Evolutionary conservation across 2,888 invertebrate species (phyloP).

Genomic region (Harmothoe impar): DNA sequence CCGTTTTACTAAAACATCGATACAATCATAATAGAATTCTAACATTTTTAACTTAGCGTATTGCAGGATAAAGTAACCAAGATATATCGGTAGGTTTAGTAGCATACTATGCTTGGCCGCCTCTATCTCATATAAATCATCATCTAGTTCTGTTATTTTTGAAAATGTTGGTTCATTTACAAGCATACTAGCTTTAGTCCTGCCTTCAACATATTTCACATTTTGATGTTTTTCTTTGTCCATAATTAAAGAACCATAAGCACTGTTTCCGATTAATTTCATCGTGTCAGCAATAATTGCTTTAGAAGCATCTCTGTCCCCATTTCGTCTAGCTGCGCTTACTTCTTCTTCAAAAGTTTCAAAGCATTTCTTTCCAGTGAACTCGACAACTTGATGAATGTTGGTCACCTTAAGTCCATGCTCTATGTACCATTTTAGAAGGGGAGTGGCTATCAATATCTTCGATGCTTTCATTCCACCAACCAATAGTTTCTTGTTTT

Average conservation of each 20-base stretch:
- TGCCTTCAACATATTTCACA: neutral
- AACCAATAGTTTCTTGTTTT: neutral
- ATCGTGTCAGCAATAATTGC: constrained; percentile 56
- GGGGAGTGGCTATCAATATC: constrained; percentile 3
- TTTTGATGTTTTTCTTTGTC: constrained; percentile 48
- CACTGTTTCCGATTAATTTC: constrained; percentile 63
- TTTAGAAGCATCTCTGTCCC: constrained; percentile 53
- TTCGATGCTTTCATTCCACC: constrained; percentile 51
- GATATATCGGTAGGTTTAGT: constrained; percentile 58
- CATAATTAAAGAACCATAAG: constrained; percentile 58
- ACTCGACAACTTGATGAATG: constrained; percentile 55
- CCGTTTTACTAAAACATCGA: constrained; percentile 26
- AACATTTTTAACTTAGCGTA: constrained; percentile 62
- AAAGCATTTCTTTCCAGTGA: constrained; percentile 25
- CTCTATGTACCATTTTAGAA: neutral
- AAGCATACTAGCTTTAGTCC: neutral
- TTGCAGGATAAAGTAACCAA: constrained; percentile 62
- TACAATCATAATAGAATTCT: constrained; percentile 61
- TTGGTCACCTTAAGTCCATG: constrained; percentile 14
- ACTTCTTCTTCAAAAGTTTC: constrained; percentile 57
- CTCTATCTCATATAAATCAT: constrained; percentile 57
- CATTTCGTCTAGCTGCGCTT: constrained; percentile 34
- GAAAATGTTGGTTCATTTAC: neutral
- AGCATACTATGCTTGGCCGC: neutral
- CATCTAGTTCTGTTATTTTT: constrained; percentile 19